Conservation (phyloP, 2,888 invertebrate species). For the Mythimna lalbum region DNA sequence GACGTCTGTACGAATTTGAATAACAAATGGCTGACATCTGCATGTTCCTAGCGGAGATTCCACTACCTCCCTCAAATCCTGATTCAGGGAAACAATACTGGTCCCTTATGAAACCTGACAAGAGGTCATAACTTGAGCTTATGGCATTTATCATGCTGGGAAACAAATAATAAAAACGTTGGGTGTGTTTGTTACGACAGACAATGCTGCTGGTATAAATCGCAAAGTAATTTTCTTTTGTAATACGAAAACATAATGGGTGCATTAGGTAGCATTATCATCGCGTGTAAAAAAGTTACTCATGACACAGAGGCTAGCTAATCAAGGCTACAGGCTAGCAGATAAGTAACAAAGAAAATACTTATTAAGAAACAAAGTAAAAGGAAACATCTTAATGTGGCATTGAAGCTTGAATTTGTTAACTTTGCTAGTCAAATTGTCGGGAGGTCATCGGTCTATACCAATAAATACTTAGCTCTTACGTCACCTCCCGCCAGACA, state of each 20-base stretch:
- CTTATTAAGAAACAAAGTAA: slow-evolving; percentile 47
- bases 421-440: slow-evolving; percentile 72
- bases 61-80: slow-evolving; percentile 75
- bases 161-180: slow-evolving; percentile 53
- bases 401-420: slow-evolving; percentile 56
- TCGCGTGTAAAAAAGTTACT: slow-evolving; percentile 51
- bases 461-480: slow-evolving; percentile 78
- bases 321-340: slow-evolving; percentile 50
- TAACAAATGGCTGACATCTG: slow-evolving; percentile 89
- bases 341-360: slow-evolving; percentile 43
- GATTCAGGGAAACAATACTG: slow-evolving; percentile 75
- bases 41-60: slow-evolving; percentile 82
- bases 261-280: slow-evolving; percentile 54
- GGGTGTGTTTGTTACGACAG: slow-evolving; percentile 25
- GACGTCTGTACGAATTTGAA: slow-evolving; percentile 87
- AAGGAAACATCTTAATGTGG: slow-evolving; percentile 38
- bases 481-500: slow-evolving; percentile 85
- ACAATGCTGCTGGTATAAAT: slow-evolving; percentile 44
- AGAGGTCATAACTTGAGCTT: slow-evolving; percentile 69
- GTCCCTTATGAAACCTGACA: slow-evolving; percentile 70
- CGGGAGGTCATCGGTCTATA: slow-evolving; percentile 84
- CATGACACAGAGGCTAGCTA: slow-evolving; percentile 43
- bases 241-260: slow-evolving; percentile 47
- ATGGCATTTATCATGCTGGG: slow-evolving; percentile 62
- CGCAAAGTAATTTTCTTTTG: slow-evolving; percentile 38